A percentile compares a stretch with the other conserved stretches of the same genome.
phyloP scores from a whole-genome alignment of 2,888 invertebrate species.

The Venustoraphidia nigricollis region DNA sequence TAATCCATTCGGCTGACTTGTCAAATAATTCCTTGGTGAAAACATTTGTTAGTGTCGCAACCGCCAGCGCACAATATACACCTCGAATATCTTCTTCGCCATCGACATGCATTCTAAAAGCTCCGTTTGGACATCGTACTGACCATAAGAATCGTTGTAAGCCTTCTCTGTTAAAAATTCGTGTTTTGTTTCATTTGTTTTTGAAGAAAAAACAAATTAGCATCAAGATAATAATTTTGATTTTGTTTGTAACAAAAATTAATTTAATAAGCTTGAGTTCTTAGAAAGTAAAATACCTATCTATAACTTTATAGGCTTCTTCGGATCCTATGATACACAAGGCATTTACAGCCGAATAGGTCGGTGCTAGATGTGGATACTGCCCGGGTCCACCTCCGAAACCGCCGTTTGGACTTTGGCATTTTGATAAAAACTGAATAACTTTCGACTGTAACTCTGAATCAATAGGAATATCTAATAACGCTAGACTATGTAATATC shows the following conservation, averaged over 20 bases:
- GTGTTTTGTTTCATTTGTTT: neutral
- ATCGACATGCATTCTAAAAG: slow-evolving; percentile 78
- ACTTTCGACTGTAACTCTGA: slow-evolving; percentile 37
- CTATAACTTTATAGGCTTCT: slow-evolving; percentile 74
- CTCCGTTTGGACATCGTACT: slow-evolving; percentile 70
- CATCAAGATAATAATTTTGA: neutral
- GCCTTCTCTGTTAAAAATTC: slow-evolving; percentile 33
- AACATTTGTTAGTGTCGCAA: slow-evolving; percentile 74
- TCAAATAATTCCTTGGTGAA: slow-evolving; percentile 63
- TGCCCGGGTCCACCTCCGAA: slow-evolving; percentile 94
- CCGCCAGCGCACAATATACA: slow-evolving; percentile 89
- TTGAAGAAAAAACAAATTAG: neutral
- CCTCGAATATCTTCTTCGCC: slow-evolving; percentile 93
- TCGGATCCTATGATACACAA: slow-evolving; percentile 68
- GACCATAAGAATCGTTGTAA: slow-evolving; percentile 65
- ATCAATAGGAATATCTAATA: slow-evolving; percentile 49
- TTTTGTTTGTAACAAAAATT: slow-evolving; percentile 8
- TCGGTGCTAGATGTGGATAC: slow-evolving; percentile 85
- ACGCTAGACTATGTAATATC: slow-evolving; percentile 80
- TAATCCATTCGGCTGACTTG: slow-evolving; percentile 83
- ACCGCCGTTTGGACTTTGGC: slow-evolving; percentile 69
- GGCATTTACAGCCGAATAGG: slow-evolving; percentile 92
- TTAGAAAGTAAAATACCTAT: slow-evolving; percentile 38
- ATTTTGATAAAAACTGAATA: slow-evolving; percentile 44
- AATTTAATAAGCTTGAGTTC: slow-evolving; percentile 1